A percentile compares a stretch with the other conserved stretches of the same genome.
Evolutionary conservation across 2,888 invertebrate genomes (phyloP).

Genomic region (Nudaria mundana): DNA sequence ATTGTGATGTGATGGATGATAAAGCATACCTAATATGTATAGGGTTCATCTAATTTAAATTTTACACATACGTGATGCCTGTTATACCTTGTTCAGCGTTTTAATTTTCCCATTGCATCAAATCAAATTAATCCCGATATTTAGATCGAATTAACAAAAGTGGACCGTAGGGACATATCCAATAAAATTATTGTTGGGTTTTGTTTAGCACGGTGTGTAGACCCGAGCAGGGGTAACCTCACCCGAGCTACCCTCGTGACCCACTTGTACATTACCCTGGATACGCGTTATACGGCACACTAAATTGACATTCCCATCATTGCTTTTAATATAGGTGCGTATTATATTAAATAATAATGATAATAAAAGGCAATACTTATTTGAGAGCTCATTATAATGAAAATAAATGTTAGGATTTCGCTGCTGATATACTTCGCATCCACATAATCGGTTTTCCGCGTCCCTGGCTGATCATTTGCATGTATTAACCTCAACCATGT

Average conservation of each 20-base stretch:
- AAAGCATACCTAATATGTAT: too few relatives aligned
- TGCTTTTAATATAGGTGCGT: slow-evolving; percentile 32
- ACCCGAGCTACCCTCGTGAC: slow-evolving; percentile 55
- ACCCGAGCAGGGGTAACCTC: slow-evolving; percentile 23
- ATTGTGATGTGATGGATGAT: too few relatives aligned
- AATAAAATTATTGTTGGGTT: slow-evolving; percentile 49
- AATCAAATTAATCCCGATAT: slow-evolving; percentile 29
- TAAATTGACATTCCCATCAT: slow-evolving; percentile 43
- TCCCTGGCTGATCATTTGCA: too few relatives aligned
- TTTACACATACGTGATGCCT: too few relatives aligned
- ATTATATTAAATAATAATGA: slow-evolving; percentile 30
- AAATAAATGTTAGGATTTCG: too few relatives aligned
- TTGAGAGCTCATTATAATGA: too few relatives aligned
- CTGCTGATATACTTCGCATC: too few relatives aligned
- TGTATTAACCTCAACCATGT: too few relatives aligned
- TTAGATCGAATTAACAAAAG: slow-evolving; percentile 37
- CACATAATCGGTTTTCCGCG: too few relatives aligned
- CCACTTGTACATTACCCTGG: slow-evolving; percentile 51
- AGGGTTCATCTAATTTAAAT: too few relatives aligned
- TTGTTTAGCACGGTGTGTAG: slow-evolving; percentile 22
- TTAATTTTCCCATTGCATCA: slow-evolving; percentile 19
- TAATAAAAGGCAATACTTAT: slow-evolving; percentile 12
- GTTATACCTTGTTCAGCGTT: slow-evolving; percentile 17
- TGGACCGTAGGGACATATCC: slow-evolving; percentile 26
- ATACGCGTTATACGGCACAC: slow-evolving; percentile 34